phyloP scores from a whole-genome alignment of 2,888 invertebrate species.

The Pelosia muscerda region DNA sequence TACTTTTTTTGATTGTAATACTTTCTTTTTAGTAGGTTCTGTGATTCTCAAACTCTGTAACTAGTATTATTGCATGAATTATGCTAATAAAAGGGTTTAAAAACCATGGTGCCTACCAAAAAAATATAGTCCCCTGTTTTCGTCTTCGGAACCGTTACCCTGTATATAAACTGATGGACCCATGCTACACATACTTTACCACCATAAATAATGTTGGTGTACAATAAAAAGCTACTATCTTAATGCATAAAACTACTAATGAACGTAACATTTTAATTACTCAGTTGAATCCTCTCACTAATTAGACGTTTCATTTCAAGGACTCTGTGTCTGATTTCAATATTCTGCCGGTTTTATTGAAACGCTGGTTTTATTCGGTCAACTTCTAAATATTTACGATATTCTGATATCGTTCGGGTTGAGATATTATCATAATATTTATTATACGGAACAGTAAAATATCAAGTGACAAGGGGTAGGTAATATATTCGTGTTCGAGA shows the following conservation, averaged over 20 bases:
- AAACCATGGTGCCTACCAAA: too few relatives aligned
- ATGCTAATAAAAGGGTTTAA: too few relatives aligned
- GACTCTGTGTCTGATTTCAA: neutral
- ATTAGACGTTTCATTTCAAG: constrained; percentile 8
- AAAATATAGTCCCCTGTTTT: too few relatives aligned
- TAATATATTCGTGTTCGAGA: constrained; percentile 9
- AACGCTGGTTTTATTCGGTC: constrained; percentile 10
- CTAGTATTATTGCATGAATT: too few relatives aligned
- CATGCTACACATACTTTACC: too few relatives aligned
- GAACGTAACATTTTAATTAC: constrained; percentile 1
- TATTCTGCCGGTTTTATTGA: constrained; percentile 15
- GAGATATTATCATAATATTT: constrained; percentile 15
- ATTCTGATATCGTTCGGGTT: constrained; percentile 5
- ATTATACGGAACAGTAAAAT: constrained; percentile 14
- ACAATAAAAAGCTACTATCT: too few relatives aligned
- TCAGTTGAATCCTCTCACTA: neutral
- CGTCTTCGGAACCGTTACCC: too few relatives aligned
- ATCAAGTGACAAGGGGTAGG: constrained; percentile 16
- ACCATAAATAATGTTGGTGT: too few relatives aligned
- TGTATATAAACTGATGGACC: too few relatives aligned
- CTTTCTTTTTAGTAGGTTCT: too few relatives aligned
- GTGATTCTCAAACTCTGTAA: too few relatives aligned
- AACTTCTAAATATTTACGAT: constrained; percentile 17
- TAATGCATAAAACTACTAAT: constrained; percentile 2
- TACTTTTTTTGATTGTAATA: too few relatives aligned